These are phyloP conservation scores for Drosophila paramelanica DNA, from an alignment of 2,888 invertebrate genomes.

Conservation along the genomic window DNA sequence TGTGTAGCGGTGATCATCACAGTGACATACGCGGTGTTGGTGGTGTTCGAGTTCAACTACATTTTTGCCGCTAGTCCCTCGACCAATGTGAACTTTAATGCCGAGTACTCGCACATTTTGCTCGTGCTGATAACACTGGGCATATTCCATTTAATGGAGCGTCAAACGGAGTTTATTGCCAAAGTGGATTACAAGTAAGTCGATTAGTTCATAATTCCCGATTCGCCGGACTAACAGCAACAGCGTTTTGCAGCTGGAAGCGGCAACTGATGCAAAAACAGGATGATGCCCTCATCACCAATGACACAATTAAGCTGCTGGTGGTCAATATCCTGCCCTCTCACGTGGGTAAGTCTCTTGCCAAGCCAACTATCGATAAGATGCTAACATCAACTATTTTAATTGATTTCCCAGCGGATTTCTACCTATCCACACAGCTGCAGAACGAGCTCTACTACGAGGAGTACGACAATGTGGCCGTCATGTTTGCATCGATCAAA, in stretches of 20 bases:
- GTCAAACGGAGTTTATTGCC: constrained; percentile 95
- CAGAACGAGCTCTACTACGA: constrained; percentile 93
- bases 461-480: constrained; percentile 94
- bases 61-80: constrained; percentile 88
- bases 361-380: too few species aligned
- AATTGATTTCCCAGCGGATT: constrained; percentile 87
- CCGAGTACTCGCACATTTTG: constrained; percentile 90
- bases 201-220: not conserved
- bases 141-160: constrained; percentile 93
- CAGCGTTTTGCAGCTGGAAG: constrained; percentile 86
- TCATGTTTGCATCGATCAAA: constrained; percentile 98
- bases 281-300: constrained; percentile 93
- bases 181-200: constrained; percentile 92
- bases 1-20: constrained; percentile 89
- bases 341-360: constrained; percentile 91
- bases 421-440: constrained; percentile 90
- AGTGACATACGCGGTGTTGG: constrained; percentile 88
- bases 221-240: constrained; percentile 19
- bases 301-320: constrained; percentile 94
- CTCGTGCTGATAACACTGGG: constrained; percentile 90
- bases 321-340: constrained; percentile 96
- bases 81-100: constrained; percentile 89
- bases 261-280: constrained; percentile 91
- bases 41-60: constrained; percentile 87
- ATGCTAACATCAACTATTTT: not conserved